These are phyloP conservation scores for Benthosema pterotum DNA, from an alignment of 2,797 vertebrate species.

Conservation along the genomic window DNA sequence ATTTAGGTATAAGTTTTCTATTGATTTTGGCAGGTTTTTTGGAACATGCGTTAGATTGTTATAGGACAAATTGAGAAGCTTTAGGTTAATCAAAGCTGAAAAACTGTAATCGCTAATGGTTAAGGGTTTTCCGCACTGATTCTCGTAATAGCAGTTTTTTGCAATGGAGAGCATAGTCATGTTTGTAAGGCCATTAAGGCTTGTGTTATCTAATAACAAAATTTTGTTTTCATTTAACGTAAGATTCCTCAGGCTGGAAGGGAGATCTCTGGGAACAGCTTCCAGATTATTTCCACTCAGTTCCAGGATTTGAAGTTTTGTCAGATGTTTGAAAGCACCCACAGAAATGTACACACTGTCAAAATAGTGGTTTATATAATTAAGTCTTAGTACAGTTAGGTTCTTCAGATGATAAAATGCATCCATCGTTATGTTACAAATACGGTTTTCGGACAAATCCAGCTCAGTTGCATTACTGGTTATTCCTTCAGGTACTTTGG, in stretches of 20 bases:
- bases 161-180: constrained; percentile 80
- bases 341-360: constrained; percentile 57
- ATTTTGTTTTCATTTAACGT: constrained; percentile 83
- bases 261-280: constrained; percentile 80
- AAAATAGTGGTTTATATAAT: constrained; percentile 77
- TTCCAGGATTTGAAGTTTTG: constrained; percentile 72
- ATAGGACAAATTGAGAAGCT: constrained; percentile 81
- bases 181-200: constrained; percentile 74
- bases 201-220: constrained; percentile 60
- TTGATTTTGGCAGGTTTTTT: constrained; percentile 74
- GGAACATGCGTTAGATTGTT: constrained; percentile 89
- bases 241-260: constrained; percentile 73
- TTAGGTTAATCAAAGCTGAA: constrained; percentile 72
- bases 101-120: constrained; percentile 77
- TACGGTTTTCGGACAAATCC: constrained; percentile 85
- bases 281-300: constrained; percentile 78
- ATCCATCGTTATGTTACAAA: constrained; percentile 66
- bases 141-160: constrained; percentile 89
- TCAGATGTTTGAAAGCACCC: constrained; percentile 79
- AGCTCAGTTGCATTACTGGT: constrained; percentile 83
- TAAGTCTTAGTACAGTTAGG: constrained; percentile 82
- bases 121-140: constrained; percentile 79
- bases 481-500: constrained; percentile 77
- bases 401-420: constrained; percentile 76
- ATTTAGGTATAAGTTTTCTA: constrained; percentile 77